These are phyloP conservation scores for Eupeodes corollae DNA, from an alignment of 1,140 invertebrate genomes.

Conservation along the genomic window DNA sequence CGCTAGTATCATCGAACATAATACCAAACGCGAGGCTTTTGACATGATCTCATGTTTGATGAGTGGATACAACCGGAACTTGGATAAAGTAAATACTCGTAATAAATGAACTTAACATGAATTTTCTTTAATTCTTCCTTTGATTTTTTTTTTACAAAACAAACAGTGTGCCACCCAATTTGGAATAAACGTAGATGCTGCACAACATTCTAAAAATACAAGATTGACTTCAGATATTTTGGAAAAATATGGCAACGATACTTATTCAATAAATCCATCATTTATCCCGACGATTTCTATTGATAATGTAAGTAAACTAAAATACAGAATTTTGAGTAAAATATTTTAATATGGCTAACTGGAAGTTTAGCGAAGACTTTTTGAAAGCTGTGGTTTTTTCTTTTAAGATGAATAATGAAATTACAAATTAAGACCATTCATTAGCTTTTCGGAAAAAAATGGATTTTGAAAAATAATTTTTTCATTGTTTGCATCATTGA, in stretches of 20 bases:
- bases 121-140: not conserved
- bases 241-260: slow-evolving; percentile 21
- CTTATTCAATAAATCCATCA: slow-evolving; percentile 17
- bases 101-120: too few relatives aligned
- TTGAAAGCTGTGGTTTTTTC: too few relatives aligned
- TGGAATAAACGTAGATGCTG: slow-evolving; percentile 15
- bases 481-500: too few relatives aligned
- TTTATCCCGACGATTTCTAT: slow-evolving; percentile 32
- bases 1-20: slow-evolving; percentile 24
- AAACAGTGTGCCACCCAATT: slow-evolving; percentile 14
- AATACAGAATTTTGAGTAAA: too few relatives aligned
- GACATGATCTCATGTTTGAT: slow-evolving; percentile 27
- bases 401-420: too few relatives aligned
- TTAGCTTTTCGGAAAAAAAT: too few relatives aligned
- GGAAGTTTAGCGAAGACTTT: too few relatives aligned
- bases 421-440: too few relatives aligned
- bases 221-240: slow-evolving; percentile 21
- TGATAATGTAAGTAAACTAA: slow-evolving; percentile 17
- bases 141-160: too few relatives aligned
- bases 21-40: slow-evolving; percentile 14
- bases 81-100: too few relatives aligned
- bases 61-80: slow-evolving; percentile 12
- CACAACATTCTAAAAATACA: slow-evolving; percentile 16
- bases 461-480: too few relatives aligned
- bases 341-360: too few relatives aligned